Evolutionary conservation across 2,888 invertebrate species (phyloP), one percentile per base, ranked within the genome.

Genomic region (Limnephilus lunatus): DNA sequence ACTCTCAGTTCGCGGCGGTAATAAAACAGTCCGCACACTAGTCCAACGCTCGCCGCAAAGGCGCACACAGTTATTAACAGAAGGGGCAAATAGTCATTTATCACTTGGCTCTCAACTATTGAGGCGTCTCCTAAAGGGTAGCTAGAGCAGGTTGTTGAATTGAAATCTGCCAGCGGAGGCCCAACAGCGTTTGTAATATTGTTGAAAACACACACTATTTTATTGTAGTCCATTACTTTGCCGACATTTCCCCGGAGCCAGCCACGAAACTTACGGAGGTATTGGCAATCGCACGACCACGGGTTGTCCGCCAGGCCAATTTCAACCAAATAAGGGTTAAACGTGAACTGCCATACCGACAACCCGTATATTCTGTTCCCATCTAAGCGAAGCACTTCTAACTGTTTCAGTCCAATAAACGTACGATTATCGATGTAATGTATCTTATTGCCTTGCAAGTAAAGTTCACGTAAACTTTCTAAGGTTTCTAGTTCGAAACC

Each of bases 231-330:
- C 94, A 97, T 96, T 90, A 99, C 97, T 96, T 98, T 98, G 92
- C 97, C 98, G 87, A 97, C 96, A 95, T 98, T 98, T 93, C 97
- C 97, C 94, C 97, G 97, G 94, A 98, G 97, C 97, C 98, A 99
- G 94, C 97, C 97, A 94, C 98, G 97, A 94, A 98, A 98, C 95
- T 97, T 97, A 94, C 97, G 97, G 94, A 98, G 95, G 95, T 98
- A 98, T 94, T 97, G 97, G 95, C 99, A 99, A 95, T 98, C 98
- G 95, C 99, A 99, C 94, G 98, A 98, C 99, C 99, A 99, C 89
- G 98, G 97, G 95, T 99, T 99, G 94, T 97, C 97, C 92, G 98
- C 97, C 94, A 99, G 96, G 91, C 97, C 97, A 94, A 99, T 97
- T 95, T 98, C 98, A n/a, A 98, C 98, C 94, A 99, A 97, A 95